Evolutionary conservation across 2,113 vertebrate genomes (phyloP), one percentile per base, ranked within the genome.

Genomic region (Antechinus flavipes): DNA sequence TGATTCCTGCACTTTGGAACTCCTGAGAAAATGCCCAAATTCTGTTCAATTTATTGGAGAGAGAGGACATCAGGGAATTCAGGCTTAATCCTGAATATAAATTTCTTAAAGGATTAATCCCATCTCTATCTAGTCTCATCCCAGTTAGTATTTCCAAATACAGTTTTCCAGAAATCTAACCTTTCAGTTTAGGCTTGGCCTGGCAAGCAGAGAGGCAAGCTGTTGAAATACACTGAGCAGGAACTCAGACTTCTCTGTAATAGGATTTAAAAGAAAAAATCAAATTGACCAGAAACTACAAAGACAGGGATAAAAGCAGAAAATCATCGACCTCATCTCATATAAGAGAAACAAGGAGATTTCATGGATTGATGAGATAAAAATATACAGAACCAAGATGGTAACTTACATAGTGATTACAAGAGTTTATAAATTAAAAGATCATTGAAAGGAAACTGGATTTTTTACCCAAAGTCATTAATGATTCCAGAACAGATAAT

Each of bases 1-100:
- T 90, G 93, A 91, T 84, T 84, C 0, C n/a, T 94, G 49, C 30
- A 27, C 76, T 46, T 55, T 4, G 27, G 94, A 96, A 94, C 95
- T 93, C 92, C 91, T 26, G 56, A 50, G 1, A 16, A 27, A n/a
- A 10, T 42, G 76, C 12, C 52, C 42, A 27, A 25, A 61, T 90
- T 35, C 47, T 0, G 58, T 26, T 76, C 0, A 10, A 12, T 58
- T 76, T 54, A 23, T 50, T 19, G 55, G 46, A 11, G 49, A 91
- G 54, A 30, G 47, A 16, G 24, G 16, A 25, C 76, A 42, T 68
- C 55, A 84, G 53, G 19, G 68, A 10, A 54, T 25, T n/a, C 27
- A 89, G 54, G 47, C 19, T 42, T 49, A 30, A 35, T 90, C 11
- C 27, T 42, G 22, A 90, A 12, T 0, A 3, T 61, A 14, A 14